Percentiles rank a stretch among this genome's conserved stretches.
Conservation (phyloP, 2,888 invertebrate species). For the Therioaphis trifolii region DNA sequence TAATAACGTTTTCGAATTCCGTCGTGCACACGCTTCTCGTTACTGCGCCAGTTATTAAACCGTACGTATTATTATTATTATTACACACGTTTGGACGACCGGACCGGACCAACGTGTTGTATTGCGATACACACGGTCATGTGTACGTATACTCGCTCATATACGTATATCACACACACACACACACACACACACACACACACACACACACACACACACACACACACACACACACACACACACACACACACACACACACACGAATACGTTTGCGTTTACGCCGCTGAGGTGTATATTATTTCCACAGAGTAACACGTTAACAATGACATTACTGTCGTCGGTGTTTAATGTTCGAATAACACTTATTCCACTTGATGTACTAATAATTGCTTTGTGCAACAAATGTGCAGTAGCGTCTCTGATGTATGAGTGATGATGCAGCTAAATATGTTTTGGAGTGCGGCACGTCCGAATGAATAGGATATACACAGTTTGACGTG, state of each 20-base stretch:
- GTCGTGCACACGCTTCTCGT: not conserved
- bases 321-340: slow-evolving; percentile 51
- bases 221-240: too few relatives aligned
- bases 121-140: too few relatives aligned
- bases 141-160: too few relatives aligned
- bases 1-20: not conserved
- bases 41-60: not conserved
- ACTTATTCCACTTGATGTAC: slow-evolving; percentile 41
- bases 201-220: too few relatives aligned
- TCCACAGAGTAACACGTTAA: slow-evolving; percentile 34
- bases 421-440: slow-evolving; percentile 45
- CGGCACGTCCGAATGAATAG: not conserved
- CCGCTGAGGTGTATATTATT: not conserved
- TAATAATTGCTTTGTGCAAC: slow-evolving; percentile 35
- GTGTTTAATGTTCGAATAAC: slow-evolving; percentile 28
- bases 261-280: too few relatives aligned
- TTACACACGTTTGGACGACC: too few relatives aligned
- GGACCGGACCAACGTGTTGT: too few relatives aligned
- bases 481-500: slow-evolving; percentile 2
- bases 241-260: too few relatives aligned
- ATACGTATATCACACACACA: too few relatives aligned
- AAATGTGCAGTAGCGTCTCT: slow-evolving; percentile 25
- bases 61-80: not conserved
- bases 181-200: too few relatives aligned
- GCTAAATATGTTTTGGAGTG: slow-evolving; percentile 34